Evolutionary conservation across 2,113 vertebrate genomes (phyloP).

Genomic region (Amblyornis subalaris): DNA sequence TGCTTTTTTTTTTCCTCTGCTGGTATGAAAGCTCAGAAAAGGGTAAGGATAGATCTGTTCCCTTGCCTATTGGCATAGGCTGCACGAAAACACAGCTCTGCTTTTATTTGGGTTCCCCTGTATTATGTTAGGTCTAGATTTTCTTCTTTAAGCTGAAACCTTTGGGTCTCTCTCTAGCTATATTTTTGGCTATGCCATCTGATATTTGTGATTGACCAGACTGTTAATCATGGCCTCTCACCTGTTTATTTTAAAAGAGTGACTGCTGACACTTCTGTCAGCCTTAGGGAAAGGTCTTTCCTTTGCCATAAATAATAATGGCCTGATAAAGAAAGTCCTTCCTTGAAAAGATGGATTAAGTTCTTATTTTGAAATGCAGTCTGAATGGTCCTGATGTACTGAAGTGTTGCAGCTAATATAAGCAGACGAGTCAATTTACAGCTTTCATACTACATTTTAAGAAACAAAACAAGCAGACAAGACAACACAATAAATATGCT

Average conservation of each 20-base stretch:
- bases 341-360: slow-evolving; percentile 26
- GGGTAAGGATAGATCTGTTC: background rate
- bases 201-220: background rate
- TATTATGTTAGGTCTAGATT: background rate
- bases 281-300: background rate
- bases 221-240: background rate
- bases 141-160: background rate
- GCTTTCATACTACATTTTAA: slow-evolving; percentile 58
- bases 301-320: background rate
- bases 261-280: background rate
- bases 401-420: slow-evolving; percentile 54
- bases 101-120: background rate
- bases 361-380: slow-evolving; percentile 17
- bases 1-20: background rate
- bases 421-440: slow-evolving; percentile 64
- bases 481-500: slow-evolving; percentile 50
- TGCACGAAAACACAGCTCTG: background rate
- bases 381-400: slow-evolving; percentile 24
- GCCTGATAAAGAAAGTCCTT: background rate
- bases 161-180: background rate
- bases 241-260: background rate
- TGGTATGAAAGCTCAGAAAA: background rate
- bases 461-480: slow-evolving; percentile 27
- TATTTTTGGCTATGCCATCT: background rate
- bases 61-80: background rate